Conservation (phyloP, 2,888 invertebrate species). For the Drosophila greeni region DNA sequence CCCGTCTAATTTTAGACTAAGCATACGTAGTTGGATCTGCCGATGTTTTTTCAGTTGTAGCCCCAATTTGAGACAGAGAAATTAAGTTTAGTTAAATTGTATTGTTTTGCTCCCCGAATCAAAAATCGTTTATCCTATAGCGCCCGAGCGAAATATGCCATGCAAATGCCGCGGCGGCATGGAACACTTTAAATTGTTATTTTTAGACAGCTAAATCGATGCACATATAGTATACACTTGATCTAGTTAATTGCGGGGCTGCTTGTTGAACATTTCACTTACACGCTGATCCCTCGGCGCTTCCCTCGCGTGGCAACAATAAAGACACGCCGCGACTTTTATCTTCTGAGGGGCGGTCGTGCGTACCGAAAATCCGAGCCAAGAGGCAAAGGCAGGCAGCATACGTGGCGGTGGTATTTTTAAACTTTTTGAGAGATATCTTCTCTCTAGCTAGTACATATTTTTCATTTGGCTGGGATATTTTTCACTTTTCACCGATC, state of each 20-base stretch:
- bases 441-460: constrained; percentile 25
- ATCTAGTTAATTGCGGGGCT: constrained; percentile 44
- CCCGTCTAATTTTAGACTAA: constrained; percentile 63
- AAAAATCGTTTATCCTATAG: constrained; percentile 38
- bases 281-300: constrained; percentile 44
- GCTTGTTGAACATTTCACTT: constrained; percentile 64
- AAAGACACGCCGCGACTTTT: constrained; percentile 50
- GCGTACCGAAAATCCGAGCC: constrained; percentile 48
- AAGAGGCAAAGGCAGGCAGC: constrained; percentile 53
- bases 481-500: background rate
- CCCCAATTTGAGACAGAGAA: constrained; percentile 47
- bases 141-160: constrained; percentile 28
- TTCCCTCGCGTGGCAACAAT: constrained; percentile 56
- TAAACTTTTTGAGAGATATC: constrained; percentile 51
- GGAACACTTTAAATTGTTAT: constrained; percentile 34
- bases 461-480: constrained; percentile 7
- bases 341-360: constrained; percentile 40
- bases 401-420: constrained; percentile 69
- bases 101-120: constrained; percentile 42
- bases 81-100: constrained; percentile 56
- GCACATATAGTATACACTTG: constrained; percentile 20
- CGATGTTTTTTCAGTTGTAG: constrained; percentile 55
- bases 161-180: constrained; percentile 26
- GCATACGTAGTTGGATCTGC: constrained; percentile 70
- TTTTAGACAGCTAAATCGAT: constrained; percentile 13